Conservation (phyloP, 2,888 invertebrate species). For the Oscheius sp. region DNA sequence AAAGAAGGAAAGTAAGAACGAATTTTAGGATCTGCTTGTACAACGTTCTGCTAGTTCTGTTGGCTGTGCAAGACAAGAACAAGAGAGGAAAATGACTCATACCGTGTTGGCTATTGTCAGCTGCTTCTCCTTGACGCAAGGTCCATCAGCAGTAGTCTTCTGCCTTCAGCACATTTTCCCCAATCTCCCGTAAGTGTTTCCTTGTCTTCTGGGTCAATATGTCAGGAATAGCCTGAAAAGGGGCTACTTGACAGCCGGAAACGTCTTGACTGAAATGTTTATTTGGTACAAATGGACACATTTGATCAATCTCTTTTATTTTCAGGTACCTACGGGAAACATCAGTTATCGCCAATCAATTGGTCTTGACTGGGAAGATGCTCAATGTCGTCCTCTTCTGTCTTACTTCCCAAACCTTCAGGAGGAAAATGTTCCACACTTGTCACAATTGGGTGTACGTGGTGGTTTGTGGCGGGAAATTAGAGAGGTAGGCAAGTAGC, state of each 20-base stretch:
- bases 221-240: not conserved
- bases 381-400: slow-evolving; percentile 70
- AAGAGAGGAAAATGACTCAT: slow-evolving; percentile 61
- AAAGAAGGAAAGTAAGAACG: not conserved
- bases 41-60: slow-evolving; percentile 25
- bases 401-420: slow-evolving; percentile 67
- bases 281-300: not conserved
- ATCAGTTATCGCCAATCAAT: slow-evolving; percentile 50
- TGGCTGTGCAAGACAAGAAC: slow-evolving; percentile 44
- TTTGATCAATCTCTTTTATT: not conserved
- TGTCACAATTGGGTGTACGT: slow-evolving; percentile 50
- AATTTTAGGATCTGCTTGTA: slow-evolving; percentile 32
- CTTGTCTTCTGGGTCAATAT: slow-evolving; percentile 8
- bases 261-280: not conserved
- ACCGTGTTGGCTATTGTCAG: slow-evolving; percentile 61
- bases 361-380: slow-evolving; percentile 66
- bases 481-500: slow-evolving; percentile 17
- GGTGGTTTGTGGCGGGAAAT: slow-evolving; percentile 37
- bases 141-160: slow-evolving; percentile 54
- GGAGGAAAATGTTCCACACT: slow-evolving; percentile 57
- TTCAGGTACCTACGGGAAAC: slow-evolving; percentile 39
- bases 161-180: slow-evolving; percentile 46
- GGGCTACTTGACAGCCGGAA: not conserved
- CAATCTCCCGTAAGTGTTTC: slow-evolving; percentile 39
- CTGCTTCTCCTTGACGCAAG: slow-evolving; percentile 62